Conservation (phyloP, 1,140 invertebrate species). For the Papilio xuthus region DNA sequence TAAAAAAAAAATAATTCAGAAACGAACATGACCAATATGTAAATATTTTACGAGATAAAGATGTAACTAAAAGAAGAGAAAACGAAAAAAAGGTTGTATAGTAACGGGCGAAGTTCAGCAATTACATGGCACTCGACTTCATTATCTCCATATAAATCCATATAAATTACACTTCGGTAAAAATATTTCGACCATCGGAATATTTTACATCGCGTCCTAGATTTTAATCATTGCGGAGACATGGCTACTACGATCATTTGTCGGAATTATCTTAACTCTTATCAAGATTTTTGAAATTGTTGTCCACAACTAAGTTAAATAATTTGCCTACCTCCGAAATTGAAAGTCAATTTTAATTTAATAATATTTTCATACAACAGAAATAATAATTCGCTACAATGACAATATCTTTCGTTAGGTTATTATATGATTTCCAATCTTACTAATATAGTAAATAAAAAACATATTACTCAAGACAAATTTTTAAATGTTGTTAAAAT, state of each 20-base stretch:
- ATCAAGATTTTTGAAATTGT: slow-evolving; percentile 11
- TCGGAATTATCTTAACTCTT: slow-evolving; percentile 3
- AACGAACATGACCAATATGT: too few relatives aligned
- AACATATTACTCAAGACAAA: too few relatives aligned
- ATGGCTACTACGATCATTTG: neutral
- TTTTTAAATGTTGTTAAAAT: too few relatives aligned
- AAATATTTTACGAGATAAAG: too few relatives aligned
- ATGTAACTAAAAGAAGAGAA: too few relatives aligned
- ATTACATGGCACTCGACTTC: neutral
- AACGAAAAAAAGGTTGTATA: too few relatives aligned
- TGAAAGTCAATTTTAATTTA: neutral
- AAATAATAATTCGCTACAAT: too few relatives aligned
- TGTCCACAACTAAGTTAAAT: neutral
- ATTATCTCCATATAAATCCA: slow-evolving; percentile 3
- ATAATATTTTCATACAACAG: too few relatives aligned
- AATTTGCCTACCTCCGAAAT: neutral
- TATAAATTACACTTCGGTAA: neutral
- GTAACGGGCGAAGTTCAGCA: neutral
- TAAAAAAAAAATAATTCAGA: too few relatives aligned
- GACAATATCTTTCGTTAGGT: too few relatives aligned
- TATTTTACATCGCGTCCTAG: neutral
- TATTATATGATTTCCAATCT: too few relatives aligned
- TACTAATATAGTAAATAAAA: too few relatives aligned
- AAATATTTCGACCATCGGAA: slow-evolving; percentile 9
- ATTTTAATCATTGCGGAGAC: neutral